Base-by-base conservation (phyloP, 2,797 vertebrate species). In the Gadopsis marmoratus region DNA sequence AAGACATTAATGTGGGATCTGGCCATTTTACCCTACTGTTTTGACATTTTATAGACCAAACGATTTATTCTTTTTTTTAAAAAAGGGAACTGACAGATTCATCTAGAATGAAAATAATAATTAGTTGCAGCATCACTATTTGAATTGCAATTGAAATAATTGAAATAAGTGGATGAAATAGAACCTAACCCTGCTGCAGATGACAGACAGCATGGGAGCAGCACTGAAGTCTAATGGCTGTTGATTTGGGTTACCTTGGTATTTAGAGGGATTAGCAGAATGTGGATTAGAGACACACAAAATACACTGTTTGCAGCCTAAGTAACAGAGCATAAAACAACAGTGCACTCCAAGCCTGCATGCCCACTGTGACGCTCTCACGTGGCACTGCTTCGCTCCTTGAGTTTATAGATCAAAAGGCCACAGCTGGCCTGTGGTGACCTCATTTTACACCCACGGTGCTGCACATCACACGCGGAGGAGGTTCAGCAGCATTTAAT, bases 201-300 rank as follows among this genome's bases (percentile, higher is more conserved):
- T 43, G 66, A 85, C 77, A 39, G 74, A 68, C 47, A 67, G 68
- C 61, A 63, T 26, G 73, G 48, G 68, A 78, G 74, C 80, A 62
- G 78, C 79, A 54, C 19, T 37, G 74, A 60, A 17, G 60, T 86
- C 82, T 83, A 86, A 84, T 84, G 83, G 91, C 81, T 86, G 91
- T 84, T 90, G 89, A 93, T 94, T 92, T 91, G 93, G 93, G 90
- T 92, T 93, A 91, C 93, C 91, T 94, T 93, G 90, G 90, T 91
- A 89, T 93, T 94, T 90, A 89, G 88, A 77, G 6, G 81, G 93
- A 94, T 94, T 94, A 95, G 45, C 86, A 85, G 3, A 86, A 90
- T 78, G 87, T 91, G 92, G 91, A 93, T 94, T 92, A 94, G 71
- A 85, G 67, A 11, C 80, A 54, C 74, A 81, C 70, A 90, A 86